phyloP scores from a whole-genome alignment of 2,113 vertebrate genomes.

The Pelusios castaneus region DNA sequence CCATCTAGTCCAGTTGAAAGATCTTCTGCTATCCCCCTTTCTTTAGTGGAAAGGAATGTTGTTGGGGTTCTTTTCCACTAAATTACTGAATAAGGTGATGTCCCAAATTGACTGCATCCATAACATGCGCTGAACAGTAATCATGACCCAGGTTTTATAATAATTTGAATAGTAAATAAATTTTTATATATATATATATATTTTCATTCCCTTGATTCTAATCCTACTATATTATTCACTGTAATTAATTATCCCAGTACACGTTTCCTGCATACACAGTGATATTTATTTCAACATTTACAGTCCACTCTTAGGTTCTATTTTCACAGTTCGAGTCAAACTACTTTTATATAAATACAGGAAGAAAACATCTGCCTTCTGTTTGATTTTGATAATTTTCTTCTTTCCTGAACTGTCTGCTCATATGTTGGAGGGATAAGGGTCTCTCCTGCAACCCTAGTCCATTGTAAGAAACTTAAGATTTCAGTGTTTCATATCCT shows the following conservation, averaged over 20 bases:
- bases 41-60: too few relatives aligned
- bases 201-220: not conserved
- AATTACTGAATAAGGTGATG: not conserved
- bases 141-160: not conserved
- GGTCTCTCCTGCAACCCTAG: not conserved
- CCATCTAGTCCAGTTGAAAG: not conserved
- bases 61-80: not conserved
- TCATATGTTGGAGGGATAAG: not conserved
- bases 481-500: not conserved
- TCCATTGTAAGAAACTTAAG: not conserved
- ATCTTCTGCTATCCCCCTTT: not conserved
- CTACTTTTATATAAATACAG: not conserved
- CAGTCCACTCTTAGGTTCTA: not conserved
- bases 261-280: fast-evolving
- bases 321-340: not conserved
- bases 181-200: not conserved
- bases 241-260: not conserved
- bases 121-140: not conserved
- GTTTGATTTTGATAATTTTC: not conserved
- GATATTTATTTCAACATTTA: not conserved
- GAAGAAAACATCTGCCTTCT: not conserved
- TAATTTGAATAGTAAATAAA: not conserved
- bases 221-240: not conserved
- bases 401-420: not conserved
- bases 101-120: fast-evolving